Base-by-base conservation (phyloP, 2,113 vertebrate species). In the Orycteropus afer region DNA sequence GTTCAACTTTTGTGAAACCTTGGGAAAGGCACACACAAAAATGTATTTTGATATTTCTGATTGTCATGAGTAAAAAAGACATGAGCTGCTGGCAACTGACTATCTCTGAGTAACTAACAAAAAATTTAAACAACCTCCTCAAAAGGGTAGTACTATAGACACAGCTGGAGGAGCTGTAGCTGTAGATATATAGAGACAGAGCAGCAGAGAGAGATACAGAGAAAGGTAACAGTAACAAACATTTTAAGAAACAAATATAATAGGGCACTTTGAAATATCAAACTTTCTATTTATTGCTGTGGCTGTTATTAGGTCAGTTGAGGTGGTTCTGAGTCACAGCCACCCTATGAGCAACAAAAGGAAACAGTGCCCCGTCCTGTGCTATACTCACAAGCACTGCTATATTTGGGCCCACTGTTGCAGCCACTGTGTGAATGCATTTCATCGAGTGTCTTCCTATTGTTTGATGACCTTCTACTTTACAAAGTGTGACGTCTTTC, bases 11-110 rank as follows among this genome's bases (percentile, higher is more conserved):
- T 92, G 90, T 71, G 96, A 98, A 98, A 98, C 98, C 98, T 97
- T 98, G 97, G 98, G 98, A 97, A 98, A 98, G 96, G 98, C 98
- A 98, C 98, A 98, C 80, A 74, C 97, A 82, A 93, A n/a, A 96
- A 85, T 74, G 86, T 94, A 94, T 96, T 97, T 78, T 96, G 92
- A 96, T 83, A 98, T 97, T 84, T 83, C 78, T 18, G 3, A 92
- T 69, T 88, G 88, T 86, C 42, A 29, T 89, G 93, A 97, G 97
- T 80, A 83, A 59, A 96, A n/a, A 97, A 94, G 89, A 73, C 0
- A 0, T 90, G 63, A 37, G 5, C 83, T 92, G 90, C 83, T 79
- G 86, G 89, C 67, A 61, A n/a, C 32, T 79, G 76, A 53, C 71
- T 74, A 85, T 27, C 69, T 91, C 93, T 85, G 96, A 96, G 93